Base-by-base conservation (phyloP, 2,797 vertebrate genomes). In the Fistularia tabacaria region DNA sequence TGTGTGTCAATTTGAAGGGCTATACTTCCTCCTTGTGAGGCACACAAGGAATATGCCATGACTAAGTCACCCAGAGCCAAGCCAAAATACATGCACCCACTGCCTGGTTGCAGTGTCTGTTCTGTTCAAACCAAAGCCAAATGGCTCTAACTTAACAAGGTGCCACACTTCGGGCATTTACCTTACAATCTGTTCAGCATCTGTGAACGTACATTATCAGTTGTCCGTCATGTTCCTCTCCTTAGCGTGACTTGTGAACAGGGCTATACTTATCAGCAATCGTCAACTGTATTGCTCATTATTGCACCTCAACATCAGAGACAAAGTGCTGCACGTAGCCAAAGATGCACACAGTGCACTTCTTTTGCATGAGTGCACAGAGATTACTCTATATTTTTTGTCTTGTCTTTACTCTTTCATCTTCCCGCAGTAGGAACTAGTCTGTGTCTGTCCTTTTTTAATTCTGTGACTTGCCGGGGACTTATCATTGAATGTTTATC, bases 121-220 rank as follows among this genome's bases (percentile, higher is more conserved):
- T 71, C 62, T 56, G 6, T 70, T 64, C 12, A 71, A 83, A 84
- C 84, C 84, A 85, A 90, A 88, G 83, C 81, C 79, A 60, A 78
- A 46, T 2, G 82, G 79, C 79, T 84, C 73, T 11, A 45, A 65
- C 45, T 60, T 54, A 54, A 65, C 37, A 41, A 60, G 43, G 74
- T 75, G 79, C 77, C 74, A 67, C 66, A 2, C 46, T 57, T 57
- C 48, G 25, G 65, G 50, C 59, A 46, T 64, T 46, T 60, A 59
- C 25, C 50, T 62, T 61, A 54, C 60, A 49, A 79, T 64, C 55
- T 49, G 57, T 59, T 66, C 54, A 44, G 45, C 66, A 42, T 64
- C 61, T 64, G 57, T 62, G 64, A 73, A 66, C 54, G 52, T 41
- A 0, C 46, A 51, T 73, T 56, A 8, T 45, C 36, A 50, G 7